Evolutionary conservation across 30 jellyfish, hydroid and myxozoan species (phyloP), one percentile per base, ranked within the genome.

Genomic region (Catostylus mosaicus): DNA sequence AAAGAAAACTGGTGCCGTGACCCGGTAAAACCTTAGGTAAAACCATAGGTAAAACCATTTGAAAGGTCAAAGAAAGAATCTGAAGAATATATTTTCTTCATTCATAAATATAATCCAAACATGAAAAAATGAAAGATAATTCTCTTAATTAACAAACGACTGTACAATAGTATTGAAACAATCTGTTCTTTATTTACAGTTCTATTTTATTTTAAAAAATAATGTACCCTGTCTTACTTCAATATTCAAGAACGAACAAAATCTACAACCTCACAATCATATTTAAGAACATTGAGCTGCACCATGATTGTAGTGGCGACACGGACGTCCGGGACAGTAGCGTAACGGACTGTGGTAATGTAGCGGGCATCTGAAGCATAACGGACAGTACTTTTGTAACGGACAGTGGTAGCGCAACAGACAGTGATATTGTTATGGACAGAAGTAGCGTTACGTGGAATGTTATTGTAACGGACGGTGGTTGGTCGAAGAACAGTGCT

Each of bases 151-250:
- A 77, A 77, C 88, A 77, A 77, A 79, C 89, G 54, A 45, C 70
- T 79, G 73, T 79, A 79, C 82, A 79, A 79, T 46, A 62, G 77
- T 64, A 79, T 79, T 65, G 82, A 79, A 79, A 65, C 82, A 57
- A 60, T 79, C 89, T 79, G 68, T 48, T 72, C 19, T 22, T 34
- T 79, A 79, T 79, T 79, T 79, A 79, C 89, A 79, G 66, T 64
- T 37, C 89, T 60, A 60, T 62, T 31, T 23, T 79, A 62, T 69
- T 79, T 46, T 79, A 46, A 60, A 79, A 79, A 79, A 79, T 79
- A 79, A 79, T 79, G 81, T 62, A 79, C 87, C 87, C 76, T 51
- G 76, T 36, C 50, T 51, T 75, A 70, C 66, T 59, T 52, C 77
- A 69, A 79, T 62, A 62, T 79, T 50, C 89, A 72, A 72, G 83